Conservation (phyloP, 2,113 vertebrate species). For the Petaurus breviceps region DNA sequence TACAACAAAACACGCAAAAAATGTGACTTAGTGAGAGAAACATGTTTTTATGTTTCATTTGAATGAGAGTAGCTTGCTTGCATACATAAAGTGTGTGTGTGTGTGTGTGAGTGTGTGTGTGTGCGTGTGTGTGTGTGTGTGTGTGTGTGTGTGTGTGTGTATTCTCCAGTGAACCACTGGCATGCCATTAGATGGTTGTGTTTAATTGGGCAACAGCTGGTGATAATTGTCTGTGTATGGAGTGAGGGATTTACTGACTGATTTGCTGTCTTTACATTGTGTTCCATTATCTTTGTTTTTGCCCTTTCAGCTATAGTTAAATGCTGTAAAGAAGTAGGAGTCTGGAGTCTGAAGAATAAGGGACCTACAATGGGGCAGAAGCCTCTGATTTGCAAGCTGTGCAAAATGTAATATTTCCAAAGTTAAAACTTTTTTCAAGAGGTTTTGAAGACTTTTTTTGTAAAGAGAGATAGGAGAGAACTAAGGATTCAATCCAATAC, state of each 20-base stretch:
- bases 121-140: conserved; percentile 29
- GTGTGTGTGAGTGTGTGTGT: background rate
- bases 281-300: conserved; percentile 68
- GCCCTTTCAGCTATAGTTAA: conserved; percentile 50
- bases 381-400: conserved; percentile 10
- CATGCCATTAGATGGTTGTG: conserved; percentile 62
- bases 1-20: conserved; percentile 63
- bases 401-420: background rate
- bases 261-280: conserved; percentile 60
- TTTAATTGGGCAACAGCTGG: conserved; percentile 83
- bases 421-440: background rate
- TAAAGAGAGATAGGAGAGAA: background rate
- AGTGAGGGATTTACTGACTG: conserved; percentile 69
- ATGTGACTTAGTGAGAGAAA: conserved; percentile 66
- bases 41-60: conserved; percentile 45
- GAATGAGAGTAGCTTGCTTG: conserved; percentile 63
- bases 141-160: conserved; percentile 28
- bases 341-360: conserved; percentile 9
- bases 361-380: background rate
- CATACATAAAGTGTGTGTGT: conserved; percentile 40
- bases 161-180: conserved; percentile 68
- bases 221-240: conserved; percentile 77
- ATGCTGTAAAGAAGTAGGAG: conserved; percentile 8
- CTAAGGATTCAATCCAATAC: background rate
- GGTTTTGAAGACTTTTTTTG: background rate